Base-by-base conservation (phyloP, 2,888 invertebrate genomes). In the Noctua pronuba region DNA sequence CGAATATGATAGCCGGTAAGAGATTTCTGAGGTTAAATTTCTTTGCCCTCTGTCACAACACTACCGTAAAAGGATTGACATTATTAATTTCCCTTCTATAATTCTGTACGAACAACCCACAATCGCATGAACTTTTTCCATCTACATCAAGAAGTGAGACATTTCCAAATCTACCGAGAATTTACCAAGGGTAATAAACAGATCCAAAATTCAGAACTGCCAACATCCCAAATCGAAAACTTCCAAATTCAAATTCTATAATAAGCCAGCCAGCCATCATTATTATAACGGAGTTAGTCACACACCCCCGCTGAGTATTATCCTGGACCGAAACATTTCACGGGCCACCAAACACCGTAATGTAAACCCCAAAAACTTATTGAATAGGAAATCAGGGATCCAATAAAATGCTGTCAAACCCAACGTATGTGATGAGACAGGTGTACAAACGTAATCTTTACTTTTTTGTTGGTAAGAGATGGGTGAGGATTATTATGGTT, bases 391-490 rank as follows among this genome's bases (percentile, higher is more conserved):
- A 94, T 92, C 92, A 92, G 93, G 94, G 92, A 94, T 94, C 95
- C 95, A 95, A 96, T 95, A 95, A 95, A 95, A 94, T 93, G 94
- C 88, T 95, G 96, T 96, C 96, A 95, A 93, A 93, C 92, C 92
- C 95, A 95, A 93, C 92, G 91, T 89, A 86, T 91, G 89, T 89
- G 90, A 89, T 79, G 86, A 90, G 94, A 93, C 94, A 94, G 94
- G 94, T 94, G 77, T 84, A 82, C 84, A 79, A 85, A 82, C 80
- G 75, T 88, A 85, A 88, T 88, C 85, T 88, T 88, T 82, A 88
- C 86, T 86, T 85, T 85, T 83, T 46, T 87, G 83, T 82, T 83
- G 81, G 73, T 75, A 74, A 88, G 88, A 85, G 77, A 81, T 75
- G 88, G 84, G 80, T 84, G 69, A 52, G 66, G 66, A 75, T 77